phyloP scores from a whole-genome alignment of 2,888 invertebrate species.

The Nephrocerus scutellatus region DNA sequence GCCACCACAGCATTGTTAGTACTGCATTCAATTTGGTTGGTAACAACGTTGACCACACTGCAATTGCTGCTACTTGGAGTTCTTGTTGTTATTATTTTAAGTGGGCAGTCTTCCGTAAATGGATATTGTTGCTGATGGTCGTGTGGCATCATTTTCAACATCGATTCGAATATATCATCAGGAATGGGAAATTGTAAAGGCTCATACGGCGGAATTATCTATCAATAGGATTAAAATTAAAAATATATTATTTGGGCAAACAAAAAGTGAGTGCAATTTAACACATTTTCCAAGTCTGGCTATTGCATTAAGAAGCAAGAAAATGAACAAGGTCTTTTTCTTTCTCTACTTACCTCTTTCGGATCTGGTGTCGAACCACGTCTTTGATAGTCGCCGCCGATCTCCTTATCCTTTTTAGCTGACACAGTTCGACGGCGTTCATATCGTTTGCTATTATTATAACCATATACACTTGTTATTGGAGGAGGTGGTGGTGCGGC shows the following conservation, averaged over 20 bases:
- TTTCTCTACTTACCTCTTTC: constrained; percentile 39
- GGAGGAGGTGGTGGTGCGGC: constrained; percentile 15
- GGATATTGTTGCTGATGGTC: constrained; percentile 53
- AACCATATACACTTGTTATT: constrained; percentile 17
- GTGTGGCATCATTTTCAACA: constrained; percentile 64
- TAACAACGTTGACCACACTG: background rate
- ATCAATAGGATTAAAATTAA: constrained; percentile 31
- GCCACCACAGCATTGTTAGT: no score
- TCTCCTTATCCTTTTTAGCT: constrained; percentile 34
- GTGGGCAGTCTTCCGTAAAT: constrained; percentile 25
- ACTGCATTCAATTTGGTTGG: no score
- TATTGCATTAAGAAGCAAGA: background rate
- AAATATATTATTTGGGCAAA: background rate
- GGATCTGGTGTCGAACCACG: constrained; percentile 52
- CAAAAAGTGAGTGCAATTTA: constrained; percentile 8
- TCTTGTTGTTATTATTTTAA: constrained; percentile 11
- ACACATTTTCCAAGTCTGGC: background rate
- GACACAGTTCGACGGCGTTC: constrained; percentile 46
- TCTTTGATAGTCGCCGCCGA: constrained; percentile 40
- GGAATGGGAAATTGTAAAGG: constrained; percentile 66
- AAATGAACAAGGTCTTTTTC: background rate
- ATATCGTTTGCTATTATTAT: constrained; percentile 27
- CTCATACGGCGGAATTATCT: constrained; percentile 67
- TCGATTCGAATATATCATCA: constrained; percentile 61
- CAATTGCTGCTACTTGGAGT: no score